These are phyloP conservation scores for Hoplostethus mediterraneus DNA, from an alignment of 2,797 vertebrate genomes.

Conservation along the genomic window DNA sequence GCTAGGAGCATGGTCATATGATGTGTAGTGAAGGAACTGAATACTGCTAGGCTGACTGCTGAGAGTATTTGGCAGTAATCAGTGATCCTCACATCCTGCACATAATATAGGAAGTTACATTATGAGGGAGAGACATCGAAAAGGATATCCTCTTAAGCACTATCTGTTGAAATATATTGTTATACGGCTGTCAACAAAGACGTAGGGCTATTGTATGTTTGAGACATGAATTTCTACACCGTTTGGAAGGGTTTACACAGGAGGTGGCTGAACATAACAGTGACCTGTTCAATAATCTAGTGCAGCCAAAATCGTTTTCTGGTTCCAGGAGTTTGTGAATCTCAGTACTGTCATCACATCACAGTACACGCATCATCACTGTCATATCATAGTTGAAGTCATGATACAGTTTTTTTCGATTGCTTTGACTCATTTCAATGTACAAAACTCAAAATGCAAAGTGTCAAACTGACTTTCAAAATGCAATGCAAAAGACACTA, in stretches of 20 bases:
- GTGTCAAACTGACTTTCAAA: too few species aligned
- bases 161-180: conserved; percentile 32
- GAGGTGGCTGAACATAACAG: not conserved
- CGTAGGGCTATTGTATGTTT: not conserved
- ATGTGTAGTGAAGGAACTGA: not conserved
- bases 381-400: too few species aligned
- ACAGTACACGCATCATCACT: too few species aligned
- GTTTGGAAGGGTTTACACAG: not conserved
- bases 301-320: not conserved
- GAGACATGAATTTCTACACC: not conserved
- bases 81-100: conserved; percentile 25
- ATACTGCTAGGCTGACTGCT: not conserved
- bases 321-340: not conserved
- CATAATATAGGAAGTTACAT: conserved; percentile 38
- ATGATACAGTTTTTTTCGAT: too few species aligned
- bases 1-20: not conserved
- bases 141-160: conserved; percentile 53
- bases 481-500: too few species aligned
- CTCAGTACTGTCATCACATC: not conserved
- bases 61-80: not conserved
- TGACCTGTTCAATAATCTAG: not conserved
- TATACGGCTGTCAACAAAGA: not conserved
- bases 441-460: too few species aligned
- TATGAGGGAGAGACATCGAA: conserved; percentile 15
- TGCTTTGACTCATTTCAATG: too few species aligned